Base-by-base conservation (phyloP, 2,888 invertebrate genomes). In the Rhimphoctona megacephalus region DNA sequence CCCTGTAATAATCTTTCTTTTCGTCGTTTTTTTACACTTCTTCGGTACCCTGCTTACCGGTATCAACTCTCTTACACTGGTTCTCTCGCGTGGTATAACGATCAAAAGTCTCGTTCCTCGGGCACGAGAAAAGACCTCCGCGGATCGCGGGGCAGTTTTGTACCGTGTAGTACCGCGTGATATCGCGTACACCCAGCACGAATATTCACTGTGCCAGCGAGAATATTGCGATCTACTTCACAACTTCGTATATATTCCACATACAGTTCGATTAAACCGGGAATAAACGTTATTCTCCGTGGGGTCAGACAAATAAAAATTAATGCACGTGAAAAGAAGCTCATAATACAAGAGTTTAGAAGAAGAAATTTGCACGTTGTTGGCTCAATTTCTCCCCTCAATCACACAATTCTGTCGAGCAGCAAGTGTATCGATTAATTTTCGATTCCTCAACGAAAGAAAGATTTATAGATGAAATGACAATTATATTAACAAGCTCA, bases 81-180 rank as follows among this genome's bases (percentile, higher is more conserved):
- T 73, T 73, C 78, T 61, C 78, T 73, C 78, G 67, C 76, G 30
- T 36, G 39, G 61, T 78, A 61, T 61, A 66, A 78, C 82, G 78
- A 82, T 85, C 85, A 78, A 81, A 81, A 73, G 78, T 82, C 73
- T 85, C 70, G 67, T 36, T 83, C 78, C 64, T 46, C 66, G 49
- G 49, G 25, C 43, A 36, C 19, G 46, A 30, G 61, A 61, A 61
- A 61, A 70, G 70, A 49, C 22, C 72, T 14, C n/a, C 9, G 33
- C 36, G 61, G 43, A 61, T 70, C 25, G 70, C 46, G 70, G 61
- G 5, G 61, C 49, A 49, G 49, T 49, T 72, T 57, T 64, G 49
- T 61, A 36, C 19, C 70, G 72, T 46, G 61, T 43, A 30, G 7
- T 46, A 80, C 30, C 66, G n/a, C 70, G 80, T 49, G 79, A 82